phyloP scores from a whole-genome alignment of 1,140 invertebrate species.

The Battus philenor region DNA sequence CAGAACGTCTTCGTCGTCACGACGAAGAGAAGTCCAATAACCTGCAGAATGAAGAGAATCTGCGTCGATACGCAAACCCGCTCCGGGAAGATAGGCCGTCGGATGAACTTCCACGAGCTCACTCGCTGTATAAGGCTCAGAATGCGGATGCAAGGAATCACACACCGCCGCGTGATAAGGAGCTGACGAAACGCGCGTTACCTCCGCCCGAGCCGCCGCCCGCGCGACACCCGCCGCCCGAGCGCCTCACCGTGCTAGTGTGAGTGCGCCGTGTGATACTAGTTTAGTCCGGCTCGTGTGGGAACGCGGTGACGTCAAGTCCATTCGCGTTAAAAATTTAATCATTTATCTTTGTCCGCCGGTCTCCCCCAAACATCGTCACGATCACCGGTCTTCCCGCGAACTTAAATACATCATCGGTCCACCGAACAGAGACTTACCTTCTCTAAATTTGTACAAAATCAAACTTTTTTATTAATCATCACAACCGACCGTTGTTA shows the following conservation, averaged over 20 bases:
- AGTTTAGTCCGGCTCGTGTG: constrained; percentile 16
- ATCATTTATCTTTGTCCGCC: no score
- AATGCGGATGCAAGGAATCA: constrained; percentile 87
- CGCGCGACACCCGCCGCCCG: constrained; percentile 54
- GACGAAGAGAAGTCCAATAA: constrained; percentile 93
- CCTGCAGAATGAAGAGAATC: constrained; percentile 92
- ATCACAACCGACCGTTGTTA: no score
- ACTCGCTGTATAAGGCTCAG: constrained; percentile 83
- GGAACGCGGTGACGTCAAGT: background rate
- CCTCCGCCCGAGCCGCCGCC: constrained; percentile 54
- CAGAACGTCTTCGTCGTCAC: constrained; percentile 80
- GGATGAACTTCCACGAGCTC: constrained; percentile 79
- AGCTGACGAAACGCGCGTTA: constrained; percentile 85
- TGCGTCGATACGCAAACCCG: constrained; percentile 80
- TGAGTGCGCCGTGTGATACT: constrained; percentile 31
- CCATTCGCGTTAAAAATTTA: no score
- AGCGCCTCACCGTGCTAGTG: constrained; percentile 68
- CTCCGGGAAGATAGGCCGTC: constrained; percentile 73
- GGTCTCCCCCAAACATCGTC: no score
- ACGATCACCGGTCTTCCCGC: background rate
- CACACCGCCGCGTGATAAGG: constrained; percentile 86
- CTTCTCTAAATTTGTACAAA: no score
- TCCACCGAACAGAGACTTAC: no score
- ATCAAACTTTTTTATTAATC: no score
- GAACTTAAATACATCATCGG: no score